Percentiles rank a stretch among this genome's conserved stretches.
Evolutionary conservation across 1,140 invertebrate species (phyloP).

Genomic region (Maniola jurtina): DNA sequence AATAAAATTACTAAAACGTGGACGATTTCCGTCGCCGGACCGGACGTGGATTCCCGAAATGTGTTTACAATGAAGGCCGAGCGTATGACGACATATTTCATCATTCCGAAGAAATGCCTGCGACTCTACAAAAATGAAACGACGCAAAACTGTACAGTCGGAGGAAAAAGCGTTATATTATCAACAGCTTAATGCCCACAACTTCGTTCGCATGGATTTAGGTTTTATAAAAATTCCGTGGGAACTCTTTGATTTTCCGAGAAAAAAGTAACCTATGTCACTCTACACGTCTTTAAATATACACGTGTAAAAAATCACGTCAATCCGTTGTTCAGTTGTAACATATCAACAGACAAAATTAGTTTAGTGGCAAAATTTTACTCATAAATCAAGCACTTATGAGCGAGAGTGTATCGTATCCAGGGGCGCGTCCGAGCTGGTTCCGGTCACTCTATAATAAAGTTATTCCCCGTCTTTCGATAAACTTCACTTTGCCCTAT

Average conservation of each 20-base stretch:
- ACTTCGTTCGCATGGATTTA: too few relatives aligned
- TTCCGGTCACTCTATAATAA: slow-evolving; percentile 77
- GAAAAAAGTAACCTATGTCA: too few relatives aligned
- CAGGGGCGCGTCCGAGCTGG: slow-evolving; percentile 36
- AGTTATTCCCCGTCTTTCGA: slow-evolving; percentile 75
- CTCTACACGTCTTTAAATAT: too few relatives aligned
- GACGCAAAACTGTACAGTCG: slow-evolving; percentile 51
- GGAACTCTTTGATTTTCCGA: too few relatives aligned
- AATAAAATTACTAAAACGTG: slow-evolving; percentile 68
- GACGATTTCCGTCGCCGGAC: slow-evolving; percentile 52
- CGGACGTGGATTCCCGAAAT: slow-evolving; percentile 64
- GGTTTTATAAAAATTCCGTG: too few relatives aligned
- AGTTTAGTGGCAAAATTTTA: background rate
- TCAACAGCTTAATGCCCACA: too few relatives aligned
- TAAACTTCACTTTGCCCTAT: slow-evolving; percentile 73
- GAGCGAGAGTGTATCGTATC: slow-evolving; percentile 31
- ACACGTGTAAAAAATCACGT: too few relatives aligned
- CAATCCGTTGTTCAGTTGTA: too few relatives aligned
- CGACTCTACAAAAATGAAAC: slow-evolving; percentile 58
- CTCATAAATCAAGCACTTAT: slow-evolving; percentile 31
- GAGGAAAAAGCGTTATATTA: background rate
- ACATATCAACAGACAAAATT: too few relatives aligned
- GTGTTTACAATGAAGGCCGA: slow-evolving; percentile 71
- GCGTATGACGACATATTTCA: slow-evolving; percentile 69
- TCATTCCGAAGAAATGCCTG: slow-evolving; percentile 67